Base-by-base conservation (phyloP, 2,797 vertebrate genomes). In the Brachyrhaphis roseni region DNA sequence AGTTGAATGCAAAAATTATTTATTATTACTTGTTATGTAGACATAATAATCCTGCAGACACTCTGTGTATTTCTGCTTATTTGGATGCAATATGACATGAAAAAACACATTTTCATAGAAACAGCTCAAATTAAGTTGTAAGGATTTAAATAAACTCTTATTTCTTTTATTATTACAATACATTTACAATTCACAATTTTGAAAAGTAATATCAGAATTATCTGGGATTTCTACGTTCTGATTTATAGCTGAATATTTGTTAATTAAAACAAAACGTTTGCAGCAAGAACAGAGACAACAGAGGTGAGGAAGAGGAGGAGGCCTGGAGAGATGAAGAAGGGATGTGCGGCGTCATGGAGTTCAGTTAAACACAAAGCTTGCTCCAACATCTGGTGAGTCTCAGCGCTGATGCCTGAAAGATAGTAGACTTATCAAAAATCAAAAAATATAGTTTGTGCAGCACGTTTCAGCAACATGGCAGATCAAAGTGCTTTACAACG, bases 191-290 rank as follows among this genome's bases (percentile, higher is more conserved):
- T 23, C 51, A 53, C 51, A 41, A 41, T 41, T 26, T 68, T 41
- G 20, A 68, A 68, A 64, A 36, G 16, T 3, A 36, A 36, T 20
- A 23, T 31, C 47, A 51, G 31, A 59, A 53, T 76, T 23, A 51
- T 28, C 16, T 15, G 46, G 10, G 20, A 26, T 28, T 55, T 59
- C 6, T 47, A 75, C 11, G 43, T 39, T 18, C 62, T 53, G 31
- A 39, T 53, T 20, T 20, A 3, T 5, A 47, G 8, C 41, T 62
- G 43, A 76, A 75, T 59, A 15, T n/a, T 28, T 66, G 41, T 74
- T 41, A 28, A 13, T 78, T 71, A 71, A 68, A 85, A 94, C 95
- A 90, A 96, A 92, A 46, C 95, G 93, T 20, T 95, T 88, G 76
- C 90, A 85, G 57, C 93, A 92, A 82, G 94, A 96, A 74, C 87